A percentile compares a stretch with the other conserved stretches of the same genome.
Conservation (phyloP, 2,797 vertebrate species). For the Yasuhikotakia modesta region DNA sequence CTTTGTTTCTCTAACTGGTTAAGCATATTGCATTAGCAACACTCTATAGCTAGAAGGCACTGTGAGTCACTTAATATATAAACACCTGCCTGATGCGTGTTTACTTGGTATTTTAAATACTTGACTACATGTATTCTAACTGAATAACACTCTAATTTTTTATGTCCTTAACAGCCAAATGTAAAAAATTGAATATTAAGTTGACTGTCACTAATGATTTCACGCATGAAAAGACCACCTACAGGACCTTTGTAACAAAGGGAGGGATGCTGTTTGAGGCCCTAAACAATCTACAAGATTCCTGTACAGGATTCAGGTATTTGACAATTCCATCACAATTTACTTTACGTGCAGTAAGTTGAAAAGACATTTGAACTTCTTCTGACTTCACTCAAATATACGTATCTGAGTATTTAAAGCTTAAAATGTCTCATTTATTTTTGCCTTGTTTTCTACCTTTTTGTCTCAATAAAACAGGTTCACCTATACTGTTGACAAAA, state of each 20-base stretch:
- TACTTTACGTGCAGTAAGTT: background rate
- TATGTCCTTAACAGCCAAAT: too few relatives aligned
- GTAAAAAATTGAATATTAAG: constrained; percentile 49
- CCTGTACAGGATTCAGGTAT: constrained; percentile 63
- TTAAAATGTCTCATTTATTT: too few relatives aligned
- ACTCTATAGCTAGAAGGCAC: too few relatives aligned
- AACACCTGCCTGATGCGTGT: too few relatives aligned
- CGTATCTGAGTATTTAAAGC: too few relatives aligned
- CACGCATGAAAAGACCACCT: constrained; percentile 57
- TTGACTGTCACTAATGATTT: constrained; percentile 67
- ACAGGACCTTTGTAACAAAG: constrained; percentile 60
- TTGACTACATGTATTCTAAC: too few relatives aligned
- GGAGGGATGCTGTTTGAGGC: constrained; percentile 69
- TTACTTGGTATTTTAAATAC: too few relatives aligned
- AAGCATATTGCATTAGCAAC: too few relatives aligned
- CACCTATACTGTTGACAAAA: constrained; percentile 55
- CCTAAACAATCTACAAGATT: constrained; percentile 68
- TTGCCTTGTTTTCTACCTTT: background rate
- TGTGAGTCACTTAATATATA: too few relatives aligned
- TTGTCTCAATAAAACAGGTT: constrained; percentile 11
- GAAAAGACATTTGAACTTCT: background rate
- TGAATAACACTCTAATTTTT: too few relatives aligned
- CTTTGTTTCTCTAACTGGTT: too few relatives aligned
- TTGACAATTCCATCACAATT: background rate
- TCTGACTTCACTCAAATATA: too few relatives aligned